Evolutionary conservation across 2,888 invertebrate genomes (phyloP).

Genomic region (Hermaeophaga mercurialis): DNA sequence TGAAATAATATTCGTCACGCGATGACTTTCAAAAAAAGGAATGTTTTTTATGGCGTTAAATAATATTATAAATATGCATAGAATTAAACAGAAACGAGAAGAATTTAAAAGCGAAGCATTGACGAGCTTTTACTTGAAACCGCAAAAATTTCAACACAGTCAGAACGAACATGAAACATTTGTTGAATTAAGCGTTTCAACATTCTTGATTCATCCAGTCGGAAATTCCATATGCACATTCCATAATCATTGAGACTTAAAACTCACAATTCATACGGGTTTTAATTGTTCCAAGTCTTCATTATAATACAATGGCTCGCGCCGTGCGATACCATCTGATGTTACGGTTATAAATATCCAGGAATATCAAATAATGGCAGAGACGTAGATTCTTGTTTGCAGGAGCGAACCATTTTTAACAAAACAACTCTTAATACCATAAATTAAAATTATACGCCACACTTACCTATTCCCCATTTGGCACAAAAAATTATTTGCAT

Average conservation of each 20-base stretch:
- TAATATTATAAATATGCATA: conserved; percentile 28
- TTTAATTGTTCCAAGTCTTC: conserved; percentile 44
- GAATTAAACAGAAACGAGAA: conserved; percentile 27
- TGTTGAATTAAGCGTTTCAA: conserved; percentile 53
- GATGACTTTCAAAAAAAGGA: too few species aligned
- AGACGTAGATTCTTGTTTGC: background rate
- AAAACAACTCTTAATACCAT: too few species aligned
- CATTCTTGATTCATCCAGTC: conserved; percentile 55
- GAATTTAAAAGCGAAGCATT: conserved; percentile 26
- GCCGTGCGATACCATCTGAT: background rate
- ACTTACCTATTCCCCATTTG: too few species aligned
- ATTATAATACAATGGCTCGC: conserved; percentile 19
- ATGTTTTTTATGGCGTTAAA: too few species aligned
- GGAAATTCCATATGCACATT: conserved; percentile 56
- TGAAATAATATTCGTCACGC: too few species aligned
- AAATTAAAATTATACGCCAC: too few species aligned
- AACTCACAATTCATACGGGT: conserved; percentile 50
- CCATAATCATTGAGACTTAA: conserved; percentile 52
- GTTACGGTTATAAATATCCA: background rate
- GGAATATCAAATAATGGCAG: background rate
- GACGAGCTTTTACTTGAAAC: conserved; percentile 42
- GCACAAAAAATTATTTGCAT: too few species aligned
- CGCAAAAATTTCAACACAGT: conserved; percentile 51
- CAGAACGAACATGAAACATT: conserved; percentile 48
- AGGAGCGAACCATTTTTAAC: too few species aligned